phyloP scores from a whole-genome alignment of 2,888 invertebrate species.

The Ennomos erosarius region DNA sequence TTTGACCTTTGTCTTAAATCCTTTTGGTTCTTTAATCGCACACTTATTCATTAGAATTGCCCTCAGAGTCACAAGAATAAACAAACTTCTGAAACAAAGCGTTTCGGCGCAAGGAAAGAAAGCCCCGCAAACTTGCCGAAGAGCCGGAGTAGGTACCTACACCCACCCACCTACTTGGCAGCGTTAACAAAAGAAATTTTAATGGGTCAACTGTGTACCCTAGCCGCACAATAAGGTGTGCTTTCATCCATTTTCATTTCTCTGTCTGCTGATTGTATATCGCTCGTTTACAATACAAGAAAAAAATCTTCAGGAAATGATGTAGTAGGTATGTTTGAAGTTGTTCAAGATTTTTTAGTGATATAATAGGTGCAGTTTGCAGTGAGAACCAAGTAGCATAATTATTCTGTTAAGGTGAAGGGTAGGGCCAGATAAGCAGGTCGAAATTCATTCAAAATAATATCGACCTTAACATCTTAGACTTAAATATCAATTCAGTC shows the following conservation, averaged over 20 bases:
- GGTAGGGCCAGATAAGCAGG: too few species aligned
- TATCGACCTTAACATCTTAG: too few species aligned
- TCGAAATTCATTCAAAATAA: too few species aligned
- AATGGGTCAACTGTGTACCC: constrained; percentile 43
- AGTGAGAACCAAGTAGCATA: too few species aligned
- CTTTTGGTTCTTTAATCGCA: constrained; percentile 52
- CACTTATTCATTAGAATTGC: constrained; percentile 54
- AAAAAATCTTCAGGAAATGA: not conserved
- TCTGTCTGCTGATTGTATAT: too few species aligned
- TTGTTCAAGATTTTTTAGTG: too few species aligned
- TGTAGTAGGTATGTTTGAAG: too few species aligned
- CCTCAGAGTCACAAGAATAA: constrained; percentile 48
- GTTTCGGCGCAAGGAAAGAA: constrained; percentile 45
- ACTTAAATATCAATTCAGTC: too few species aligned
- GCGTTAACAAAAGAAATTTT: constrained; percentile 41
- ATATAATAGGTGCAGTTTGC: too few species aligned
- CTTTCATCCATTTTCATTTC: constrained; percentile 21
- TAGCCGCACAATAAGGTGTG: constrained; percentile 33
- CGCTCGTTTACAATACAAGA: not conserved
- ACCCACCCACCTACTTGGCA: constrained; percentile 34
- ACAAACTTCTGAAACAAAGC: constrained; percentile 54
- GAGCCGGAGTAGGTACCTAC: constrained; percentile 3
- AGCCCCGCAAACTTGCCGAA: constrained; percentile 41
- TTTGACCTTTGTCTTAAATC: constrained; percentile 49
- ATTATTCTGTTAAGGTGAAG: too few species aligned